A percentile compares a stretch with the other conserved stretches of the same genome.
These are phyloP conservation scores for Napeogenes inachia DNA, from an alignment of 2,888 invertebrate genomes.

Conservation along the genomic window DNA sequence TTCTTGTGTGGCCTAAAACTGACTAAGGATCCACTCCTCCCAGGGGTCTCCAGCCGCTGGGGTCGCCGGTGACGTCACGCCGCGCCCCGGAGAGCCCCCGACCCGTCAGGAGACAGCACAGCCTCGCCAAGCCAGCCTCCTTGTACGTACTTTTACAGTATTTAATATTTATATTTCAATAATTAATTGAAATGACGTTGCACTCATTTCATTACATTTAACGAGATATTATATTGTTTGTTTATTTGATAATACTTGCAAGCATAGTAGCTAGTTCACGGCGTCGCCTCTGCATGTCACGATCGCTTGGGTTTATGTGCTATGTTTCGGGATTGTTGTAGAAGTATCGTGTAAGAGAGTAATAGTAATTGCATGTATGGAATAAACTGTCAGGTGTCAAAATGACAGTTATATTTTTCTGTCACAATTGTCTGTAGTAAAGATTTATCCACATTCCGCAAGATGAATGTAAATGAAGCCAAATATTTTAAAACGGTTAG, in stretches of 20 bases:
- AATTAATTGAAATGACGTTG: too few relatives aligned
- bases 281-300: conserved; percentile 32
- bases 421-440: too few relatives aligned
- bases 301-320: conserved; percentile 33
- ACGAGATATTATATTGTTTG: conserved; percentile 2
- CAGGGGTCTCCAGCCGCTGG: conserved; percentile 58
- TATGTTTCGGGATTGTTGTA: conserved; percentile 5
- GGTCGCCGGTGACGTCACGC: conserved; percentile 51
- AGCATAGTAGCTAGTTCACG: conserved; percentile 22
- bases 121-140: conserved; percentile 55
- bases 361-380: too few relatives aligned
- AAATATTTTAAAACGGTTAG: too few relatives aligned
- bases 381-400: too few relatives aligned
- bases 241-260: neutral
- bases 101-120: conserved; percentile 51
- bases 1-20: too few relatives aligned
- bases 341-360: too few relatives aligned
- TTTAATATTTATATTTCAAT: too few relatives aligned
- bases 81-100: conserved; percentile 60
- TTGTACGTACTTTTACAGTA: conserved; percentile 53
- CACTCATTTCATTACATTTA: too few relatives aligned
- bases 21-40: neutral
- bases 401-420: too few relatives aligned
- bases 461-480: too few relatives aligned
- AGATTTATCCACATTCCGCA: too few relatives aligned